Conservation (phyloP, 1,140 invertebrate species). For the Zaprionus kolodkinae region DNA sequence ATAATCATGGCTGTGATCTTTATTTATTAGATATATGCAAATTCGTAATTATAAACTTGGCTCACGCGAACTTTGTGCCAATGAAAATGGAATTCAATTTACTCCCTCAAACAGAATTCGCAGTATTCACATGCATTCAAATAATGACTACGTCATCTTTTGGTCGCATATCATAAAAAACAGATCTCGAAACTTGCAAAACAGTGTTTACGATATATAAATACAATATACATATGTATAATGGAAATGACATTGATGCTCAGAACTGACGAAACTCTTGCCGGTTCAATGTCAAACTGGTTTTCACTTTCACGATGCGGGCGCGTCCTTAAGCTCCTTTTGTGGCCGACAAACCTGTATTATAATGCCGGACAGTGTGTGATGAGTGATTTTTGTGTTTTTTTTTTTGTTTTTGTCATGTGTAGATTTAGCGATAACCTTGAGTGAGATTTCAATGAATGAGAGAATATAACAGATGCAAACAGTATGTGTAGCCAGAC, state of each 20-base stretch:
- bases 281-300: constrained; percentile 73
- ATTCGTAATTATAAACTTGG: constrained; percentile 1
- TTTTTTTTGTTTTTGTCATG: constrained; percentile 30
- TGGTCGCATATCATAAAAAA: constrained; percentile 9
- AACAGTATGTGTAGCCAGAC: constrained; percentile 55
- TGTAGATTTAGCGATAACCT: constrained; percentile 72
- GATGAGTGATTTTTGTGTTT: constrained; percentile 27
- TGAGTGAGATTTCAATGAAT: constrained; percentile 68
- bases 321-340: constrained; percentile 71
- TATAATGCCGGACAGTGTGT: constrained; percentile 22
- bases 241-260: constrained; percentile 61
- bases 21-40: constrained; percentile 10
- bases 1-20: not conserved
- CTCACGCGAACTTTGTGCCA: not conserved
- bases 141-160: constrained; percentile 17
- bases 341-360: constrained; percentile 45
- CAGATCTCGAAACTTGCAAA: not conserved
- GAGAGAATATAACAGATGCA: constrained; percentile 60
- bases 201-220: constrained; percentile 7
- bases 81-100: constrained; percentile 9
- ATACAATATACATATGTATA: constrained; percentile 21
- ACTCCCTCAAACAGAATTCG: not conserved
- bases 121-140: constrained; percentile 15
- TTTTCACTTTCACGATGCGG: constrained; percentile 63
- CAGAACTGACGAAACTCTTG: constrained; percentile 48